These are phyloP conservation scores for Mormyrus lacerda DNA, from an alignment of 2,113 vertebrate genomes.

Conservation along the genomic window DNA sequence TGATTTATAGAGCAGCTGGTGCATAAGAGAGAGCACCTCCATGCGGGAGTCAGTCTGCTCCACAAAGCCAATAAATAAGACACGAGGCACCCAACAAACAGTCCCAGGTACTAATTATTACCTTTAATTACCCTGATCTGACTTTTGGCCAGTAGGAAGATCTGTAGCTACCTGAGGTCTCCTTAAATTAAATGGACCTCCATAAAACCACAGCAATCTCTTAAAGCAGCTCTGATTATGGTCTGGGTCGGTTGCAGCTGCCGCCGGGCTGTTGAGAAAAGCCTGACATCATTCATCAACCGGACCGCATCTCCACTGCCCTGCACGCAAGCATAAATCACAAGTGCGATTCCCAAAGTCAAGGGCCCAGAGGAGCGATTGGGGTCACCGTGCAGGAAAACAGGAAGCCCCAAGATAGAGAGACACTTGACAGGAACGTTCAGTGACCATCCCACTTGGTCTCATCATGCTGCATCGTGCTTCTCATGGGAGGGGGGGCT, in stretches of 20 bases:
- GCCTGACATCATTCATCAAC: background rate
- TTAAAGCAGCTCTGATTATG: background rate
- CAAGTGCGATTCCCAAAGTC: background rate
- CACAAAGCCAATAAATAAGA: background rate
- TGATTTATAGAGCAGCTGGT: background rate
- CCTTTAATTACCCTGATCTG: constrained; percentile 1
- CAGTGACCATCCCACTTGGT: background rate
- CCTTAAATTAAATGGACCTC: background rate
- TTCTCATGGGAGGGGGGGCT: background rate
- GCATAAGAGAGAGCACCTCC: background rate
- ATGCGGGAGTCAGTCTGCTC: background rate
- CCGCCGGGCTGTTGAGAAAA: background rate
- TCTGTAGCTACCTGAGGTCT: background rate
- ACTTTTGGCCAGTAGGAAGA: background rate
- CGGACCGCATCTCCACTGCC: background rate
- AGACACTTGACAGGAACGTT: background rate
- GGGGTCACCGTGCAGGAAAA: background rate
- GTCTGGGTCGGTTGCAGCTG: accelerated
- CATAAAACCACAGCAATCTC: background rate
- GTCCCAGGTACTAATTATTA: constrained; percentile 11
- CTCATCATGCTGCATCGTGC: background rate
- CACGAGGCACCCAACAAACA: background rate
- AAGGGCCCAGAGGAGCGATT: background rate
- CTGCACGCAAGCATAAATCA: background rate
- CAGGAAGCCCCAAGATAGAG: background rate